Evolutionary conservation across 2,797 vertebrate genomes (phyloP), one percentile per base, ranked within the genome.

Genomic region (Threskiornis aethiopicus): DNA sequence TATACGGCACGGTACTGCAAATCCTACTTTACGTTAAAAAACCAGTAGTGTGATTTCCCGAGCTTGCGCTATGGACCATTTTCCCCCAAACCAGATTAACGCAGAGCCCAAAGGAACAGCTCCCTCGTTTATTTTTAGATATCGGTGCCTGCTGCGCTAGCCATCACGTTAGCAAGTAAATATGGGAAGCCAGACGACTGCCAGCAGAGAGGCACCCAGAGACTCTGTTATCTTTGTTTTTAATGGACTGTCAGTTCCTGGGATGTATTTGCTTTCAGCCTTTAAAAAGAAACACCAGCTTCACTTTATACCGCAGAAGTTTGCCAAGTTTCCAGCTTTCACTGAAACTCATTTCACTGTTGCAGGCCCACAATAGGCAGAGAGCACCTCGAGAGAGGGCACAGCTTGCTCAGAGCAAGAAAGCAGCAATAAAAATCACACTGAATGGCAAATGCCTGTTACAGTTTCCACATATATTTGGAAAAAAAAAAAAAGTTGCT

Each of bases 321-420:
- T 4, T 89, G 92, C 92, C 96, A 97, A 96, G 93, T 92, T 96
- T 92, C 88, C 90, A 94, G 73, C 85, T 84, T 85, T 59, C 69
- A 9, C 85, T 47, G 81, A 59, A 69, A 69, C 33, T 66, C 16
- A 4, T 62, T 82, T 41, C 3, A 3, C 75, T 44, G 20, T 3
- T 20, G 51, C 62, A 26, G 64, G 51, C 39, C 69, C 13, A 1
- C 26, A 11, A 54, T 1, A 12, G 71, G n/a, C 62, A 19, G 70
- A 5, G 84, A 67, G 65, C 54, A 33, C 28, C 49, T 16, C 12
- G 1, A 18, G 46, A 54, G 73, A 64, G 73, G 89, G 75, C 94
- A 78, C 8, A 3, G 81, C 37, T 67, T 0, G 1, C 42, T 58
- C 67, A 12, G 65, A 11, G 9, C 4, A 1, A 52, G 41, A 39